Evolutionary conservation across 2,888 invertebrate genomes (phyloP).

Genomic region (Agrochola litura): DNA sequence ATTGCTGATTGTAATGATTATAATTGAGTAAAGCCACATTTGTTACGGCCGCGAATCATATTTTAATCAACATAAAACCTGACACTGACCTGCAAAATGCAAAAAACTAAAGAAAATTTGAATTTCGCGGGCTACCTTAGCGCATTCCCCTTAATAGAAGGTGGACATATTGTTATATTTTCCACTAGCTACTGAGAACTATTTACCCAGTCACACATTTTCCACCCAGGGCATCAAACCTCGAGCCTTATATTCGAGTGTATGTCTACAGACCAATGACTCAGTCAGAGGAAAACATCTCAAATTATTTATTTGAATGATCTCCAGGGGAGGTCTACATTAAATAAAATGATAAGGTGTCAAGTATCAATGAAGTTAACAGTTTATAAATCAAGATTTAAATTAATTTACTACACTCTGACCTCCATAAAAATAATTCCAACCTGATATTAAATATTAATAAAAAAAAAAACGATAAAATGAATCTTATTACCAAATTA

Average conservation of each 20-base stretch:
- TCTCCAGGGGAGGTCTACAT: constrained; percentile 5
- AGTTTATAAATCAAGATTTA: constrained; percentile 26
- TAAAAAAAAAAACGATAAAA: constrained; percentile 21
- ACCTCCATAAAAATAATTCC: constrained; percentile 40
- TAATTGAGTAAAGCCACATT: too few relatives aligned
- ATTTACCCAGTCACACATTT: neutral
- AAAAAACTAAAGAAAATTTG: too few relatives aligned
- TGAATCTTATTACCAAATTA: constrained; percentile 37
- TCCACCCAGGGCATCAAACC: neutral
- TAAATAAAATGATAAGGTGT: constrained; percentile 1
- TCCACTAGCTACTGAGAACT: neutral
- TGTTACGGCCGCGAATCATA: too few relatives aligned
- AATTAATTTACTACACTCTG: constrained; percentile 35
- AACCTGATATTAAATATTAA: constrained; percentile 30
- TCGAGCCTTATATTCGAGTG: neutral
- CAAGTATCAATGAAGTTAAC: constrained; percentile 30
- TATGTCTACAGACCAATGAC: neutral
- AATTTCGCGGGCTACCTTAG: too few relatives aligned
- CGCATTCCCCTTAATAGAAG: too few relatives aligned
- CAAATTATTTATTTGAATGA: neutral
- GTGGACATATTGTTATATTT: neutral
- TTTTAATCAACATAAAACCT: too few relatives aligned
- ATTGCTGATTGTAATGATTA: too few relatives aligned
- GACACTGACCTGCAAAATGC: too few relatives aligned
- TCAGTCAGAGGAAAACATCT: neutral